Evolutionary conservation across 2,797 vertebrate species (phyloP).

Genomic region (Lacerta agilis): DNA sequence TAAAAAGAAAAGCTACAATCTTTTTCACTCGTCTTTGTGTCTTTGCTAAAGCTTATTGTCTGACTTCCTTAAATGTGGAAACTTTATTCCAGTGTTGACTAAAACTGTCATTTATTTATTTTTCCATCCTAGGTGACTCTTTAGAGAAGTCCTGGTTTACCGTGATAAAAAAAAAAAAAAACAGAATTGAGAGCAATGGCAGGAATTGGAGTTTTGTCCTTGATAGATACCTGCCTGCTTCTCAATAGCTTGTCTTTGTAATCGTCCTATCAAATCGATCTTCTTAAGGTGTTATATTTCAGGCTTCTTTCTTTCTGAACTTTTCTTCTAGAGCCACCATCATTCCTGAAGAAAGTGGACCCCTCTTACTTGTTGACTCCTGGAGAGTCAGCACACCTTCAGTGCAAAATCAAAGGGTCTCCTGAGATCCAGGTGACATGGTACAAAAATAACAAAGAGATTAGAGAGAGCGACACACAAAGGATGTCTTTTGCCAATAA

Average conservation of each 20-base stretch:
- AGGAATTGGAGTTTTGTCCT: constrained; percentile 30
- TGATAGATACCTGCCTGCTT: constrained; percentile 20
- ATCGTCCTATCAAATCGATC: not conserved
- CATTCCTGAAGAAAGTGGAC: constrained; percentile 94
- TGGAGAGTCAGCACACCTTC: constrained; percentile 89
- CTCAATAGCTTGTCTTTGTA: constrained; percentile 26
- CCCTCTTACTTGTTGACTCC: constrained; percentile 94
- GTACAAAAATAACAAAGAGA: constrained; percentile 95
- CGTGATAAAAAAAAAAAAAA: not conserved
- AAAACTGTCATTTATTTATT: not conserved
- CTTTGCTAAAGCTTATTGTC: not conserved
- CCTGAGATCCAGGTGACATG: constrained; percentile 92
- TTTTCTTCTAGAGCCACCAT: constrained; percentile 88
- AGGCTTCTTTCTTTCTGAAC: constrained; percentile 48
- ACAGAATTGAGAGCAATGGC: not conserved
- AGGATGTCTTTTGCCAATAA: constrained; percentile 87
- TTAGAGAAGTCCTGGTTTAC: not conserved
- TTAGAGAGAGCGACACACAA: constrained; percentile 87
- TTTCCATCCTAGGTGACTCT: not conserved
- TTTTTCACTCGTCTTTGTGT: not conserved
- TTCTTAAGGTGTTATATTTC: constrained; percentile 58
- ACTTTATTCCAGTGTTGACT: not conserved
- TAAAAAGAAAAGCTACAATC: not conserved
- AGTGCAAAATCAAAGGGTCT: constrained; percentile 93
- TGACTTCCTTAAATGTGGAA: not conserved